Evolutionary conservation across 2,797 vertebrate genomes (phyloP).

Genomic region (Chloroceryle inda): DNA sequence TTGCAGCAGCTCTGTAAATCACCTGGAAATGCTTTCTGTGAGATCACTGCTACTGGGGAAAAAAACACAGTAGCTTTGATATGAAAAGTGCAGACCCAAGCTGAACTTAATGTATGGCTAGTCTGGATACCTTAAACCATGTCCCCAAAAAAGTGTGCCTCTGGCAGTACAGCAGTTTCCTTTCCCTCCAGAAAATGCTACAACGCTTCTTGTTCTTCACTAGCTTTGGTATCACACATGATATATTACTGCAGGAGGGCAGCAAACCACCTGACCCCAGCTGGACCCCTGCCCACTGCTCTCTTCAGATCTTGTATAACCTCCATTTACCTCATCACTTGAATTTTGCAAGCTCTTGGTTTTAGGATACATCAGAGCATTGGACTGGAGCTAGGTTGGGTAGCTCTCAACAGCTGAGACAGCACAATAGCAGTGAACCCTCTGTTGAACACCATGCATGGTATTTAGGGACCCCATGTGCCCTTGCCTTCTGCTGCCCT

Average conservation of each 20-base stretch:
- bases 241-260: neutral
- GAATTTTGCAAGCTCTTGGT: neutral
- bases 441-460: neutral
- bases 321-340: neutral
- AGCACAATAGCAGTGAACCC: neutral
- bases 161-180: neutral
- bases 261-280: neutral
- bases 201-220: neutral
- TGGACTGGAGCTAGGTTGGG: neutral
- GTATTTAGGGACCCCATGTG: neutral
- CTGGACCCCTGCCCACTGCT: neutral
- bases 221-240: neutral
- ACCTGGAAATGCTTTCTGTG: constrained; percentile 1
- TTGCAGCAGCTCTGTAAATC: constrained; percentile 20
- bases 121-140: neutral
- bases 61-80: neutral
- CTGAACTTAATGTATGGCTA: neutral
- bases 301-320: neutral
- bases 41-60: neutral
- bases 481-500: neutral
- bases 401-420: neutral
- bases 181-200: neutral
- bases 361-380: neutral
- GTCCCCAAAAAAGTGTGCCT: neutral
- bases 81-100: neutral